These are phyloP conservation scores for Onychomys torridus DNA, from an alignment of 2,797 vertebrate species.

Conservation along the genomic window DNA sequence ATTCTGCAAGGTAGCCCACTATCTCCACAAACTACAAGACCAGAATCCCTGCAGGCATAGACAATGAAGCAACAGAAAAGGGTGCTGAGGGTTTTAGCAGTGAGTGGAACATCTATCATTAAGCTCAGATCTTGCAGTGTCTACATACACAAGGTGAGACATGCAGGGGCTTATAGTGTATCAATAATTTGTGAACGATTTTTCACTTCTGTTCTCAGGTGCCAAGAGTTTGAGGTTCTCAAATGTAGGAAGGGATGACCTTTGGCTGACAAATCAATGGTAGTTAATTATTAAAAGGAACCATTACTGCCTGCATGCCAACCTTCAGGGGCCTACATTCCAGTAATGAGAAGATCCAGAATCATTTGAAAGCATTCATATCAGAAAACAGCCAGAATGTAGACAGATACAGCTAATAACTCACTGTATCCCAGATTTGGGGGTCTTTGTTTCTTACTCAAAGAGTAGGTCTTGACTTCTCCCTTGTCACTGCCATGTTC, in stretches of 20 bases:
- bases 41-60: not conserved
- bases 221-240: slow-evolving; percentile 43
- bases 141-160: not conserved
- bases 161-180: not conserved
- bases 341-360: slow-evolving; percentile 4
- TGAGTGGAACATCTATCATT: not conserved
- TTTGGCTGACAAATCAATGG: slow-evolving; percentile 64
- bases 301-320: slow-evolving; percentile 14
- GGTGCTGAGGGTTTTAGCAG: not conserved
- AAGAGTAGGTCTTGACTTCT: not conserved
- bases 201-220: not conserved
- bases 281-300: slow-evolving; percentile 67
- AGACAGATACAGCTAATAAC: not conserved
- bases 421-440: not conserved
- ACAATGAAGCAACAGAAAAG: not conserved
- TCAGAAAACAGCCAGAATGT: not conserved
- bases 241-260: slow-evolving; percentile 26
- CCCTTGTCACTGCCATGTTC: not conserved
- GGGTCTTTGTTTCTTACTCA: not conserved
- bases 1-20: not conserved
- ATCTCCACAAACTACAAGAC: not conserved
- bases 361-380: not conserved
- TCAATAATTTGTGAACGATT: slow-evolving; percentile 29
- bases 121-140: not conserved
- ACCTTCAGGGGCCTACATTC: slow-evolving; percentile 1